Evolutionary conservation across 1,140 invertebrate genomes (phyloP), one percentile per base, ranked within the genome.

Genomic region (Pectinophora gossypiella): DNA sequence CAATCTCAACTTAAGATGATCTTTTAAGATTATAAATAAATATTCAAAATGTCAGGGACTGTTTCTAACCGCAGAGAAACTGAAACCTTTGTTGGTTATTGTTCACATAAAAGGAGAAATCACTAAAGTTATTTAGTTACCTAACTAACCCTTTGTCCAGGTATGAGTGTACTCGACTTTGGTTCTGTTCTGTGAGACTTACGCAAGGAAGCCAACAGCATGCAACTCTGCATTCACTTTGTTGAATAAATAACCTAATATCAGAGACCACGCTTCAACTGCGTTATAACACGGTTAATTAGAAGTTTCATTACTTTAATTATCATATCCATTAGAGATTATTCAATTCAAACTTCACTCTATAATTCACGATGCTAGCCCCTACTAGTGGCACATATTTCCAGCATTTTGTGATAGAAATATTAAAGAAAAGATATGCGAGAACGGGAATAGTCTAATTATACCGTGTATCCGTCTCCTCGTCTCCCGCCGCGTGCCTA

Each of bases 401-500:
- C 10, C 22, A 10, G 4, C 10, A 10, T 10, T 23, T 10, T 23
- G 22, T 23, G 22, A 4, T 5, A 23, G 22, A 23, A 4, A 32
- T 32, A 32, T 32, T 3, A 32, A 12, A 32, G 9, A 9, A 32
- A 7, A 2, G 9, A n/a, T 32, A 32, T 9, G 7, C 27, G 4
- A 23, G n/a, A n/a, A n/a, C n/a, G n/a, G 27, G 27, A 9, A 32
- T 20, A 3, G 61, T 76, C 79, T 80, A 80, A 80, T 80, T 74
- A 78, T 82, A 82, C 62, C 70, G 10, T 40, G 7, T 15, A 40
- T 40, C n/a, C 3, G n/a, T 15, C 36, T 15, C 52, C 54, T 54
- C 56, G 65, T 53, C 61, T 61, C 68, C 56, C 61, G 63, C 64
- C 71, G 76, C 77, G 64, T 79, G 65, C 71, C 68, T 72, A 58